Conservation (phyloP, 2,888 invertebrate species). For the Acronicta aceris region DNA sequence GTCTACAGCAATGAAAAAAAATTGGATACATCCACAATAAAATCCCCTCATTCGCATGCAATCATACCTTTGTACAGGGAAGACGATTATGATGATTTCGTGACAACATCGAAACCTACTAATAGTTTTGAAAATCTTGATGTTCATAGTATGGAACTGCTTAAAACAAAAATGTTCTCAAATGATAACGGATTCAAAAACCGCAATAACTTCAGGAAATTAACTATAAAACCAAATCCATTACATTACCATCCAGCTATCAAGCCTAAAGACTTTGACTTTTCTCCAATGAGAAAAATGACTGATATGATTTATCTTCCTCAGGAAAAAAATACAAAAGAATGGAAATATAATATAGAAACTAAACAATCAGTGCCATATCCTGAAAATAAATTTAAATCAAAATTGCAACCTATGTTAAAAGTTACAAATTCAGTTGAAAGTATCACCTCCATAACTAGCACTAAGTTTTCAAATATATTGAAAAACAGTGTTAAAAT, state of each 20-base stretch:
- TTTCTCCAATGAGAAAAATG: slow-evolving; percentile 42
- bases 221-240: slow-evolving; percentile 1
- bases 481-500: slow-evolving; percentile 12
- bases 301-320: slow-evolving; percentile 38
- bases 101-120: slow-evolving; percentile 18
- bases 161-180: slow-evolving; percentile 49
- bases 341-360: slow-evolving; percentile 19
- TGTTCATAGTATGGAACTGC: slow-evolving; percentile 44
- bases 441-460: slow-evolving; percentile 2
- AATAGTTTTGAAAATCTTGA: slow-evolving; percentile 43
- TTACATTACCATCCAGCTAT: slow-evolving; percentile 7
- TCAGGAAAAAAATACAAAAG: slow-evolving; percentile 16
- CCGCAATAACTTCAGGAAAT: slow-evolving; percentile 20
- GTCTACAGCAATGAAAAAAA: slow-evolving; percentile 25
- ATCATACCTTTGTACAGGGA: slow-evolving; percentile 37
- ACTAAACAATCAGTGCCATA: slow-evolving; percentile 3
- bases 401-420: neutral
- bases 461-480: slow-evolving; percentile 7
- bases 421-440: slow-evolving; percentile 5
- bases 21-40: slow-evolving; percentile 14
- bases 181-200: slow-evolving; percentile 1
- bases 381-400: neutral
- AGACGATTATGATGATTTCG: slow-evolving; percentile 52
- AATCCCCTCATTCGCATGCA: slow-evolving; percentile 8
- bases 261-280: slow-evolving; percentile 22